These are phyloP conservation scores for Melipona quadrifasciata DNA, from an alignment of 1,140 invertebrate genomes.

Conservation along the genomic window DNA sequence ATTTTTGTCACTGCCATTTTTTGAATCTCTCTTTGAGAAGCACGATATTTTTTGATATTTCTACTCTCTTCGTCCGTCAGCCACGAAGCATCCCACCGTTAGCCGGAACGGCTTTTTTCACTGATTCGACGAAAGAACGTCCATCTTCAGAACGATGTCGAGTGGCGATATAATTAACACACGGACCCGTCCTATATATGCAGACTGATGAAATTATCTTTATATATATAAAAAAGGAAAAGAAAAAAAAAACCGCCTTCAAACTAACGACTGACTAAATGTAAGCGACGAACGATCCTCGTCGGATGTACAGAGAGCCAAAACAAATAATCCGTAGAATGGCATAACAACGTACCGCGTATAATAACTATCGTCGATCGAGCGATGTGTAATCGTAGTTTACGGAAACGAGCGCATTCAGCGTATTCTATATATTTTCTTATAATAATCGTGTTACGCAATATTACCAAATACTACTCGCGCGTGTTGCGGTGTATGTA, in stretches of 20 bases:
- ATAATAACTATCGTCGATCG: not conserved
- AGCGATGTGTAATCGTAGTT: conserved; percentile 33
- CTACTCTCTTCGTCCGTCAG: not conserved
- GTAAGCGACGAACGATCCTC: not conserved
- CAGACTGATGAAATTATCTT: not conserved
- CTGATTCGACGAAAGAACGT: not conserved
- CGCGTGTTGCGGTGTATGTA: conserved; percentile 7
- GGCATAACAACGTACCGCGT: conserved; percentile 30
- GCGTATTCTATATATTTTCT: conserved; percentile 35
- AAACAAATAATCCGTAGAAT: conserved; percentile 4
- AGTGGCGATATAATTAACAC: not conserved
- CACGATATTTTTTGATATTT: not conserved
- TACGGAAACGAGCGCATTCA: not conserved
- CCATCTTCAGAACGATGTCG: not conserved
- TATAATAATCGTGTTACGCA: conserved; percentile 38
- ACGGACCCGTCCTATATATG: not conserved
- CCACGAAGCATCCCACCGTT: not conserved
- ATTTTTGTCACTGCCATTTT: conserved; percentile 7
- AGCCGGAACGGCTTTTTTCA: no score
- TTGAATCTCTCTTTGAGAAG: not conserved
- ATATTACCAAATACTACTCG: conserved; percentile 42
- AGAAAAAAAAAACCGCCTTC: not conserved
- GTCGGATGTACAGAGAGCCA: not conserved
- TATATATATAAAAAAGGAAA: not conserved
- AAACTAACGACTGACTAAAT: conserved; percentile 10